Percentiles rank a stretch among this genome's conserved stretches.
phyloP scores from a whole-genome alignment of 2,888 invertebrate species.

The Idaea dimidiata region DNA sequence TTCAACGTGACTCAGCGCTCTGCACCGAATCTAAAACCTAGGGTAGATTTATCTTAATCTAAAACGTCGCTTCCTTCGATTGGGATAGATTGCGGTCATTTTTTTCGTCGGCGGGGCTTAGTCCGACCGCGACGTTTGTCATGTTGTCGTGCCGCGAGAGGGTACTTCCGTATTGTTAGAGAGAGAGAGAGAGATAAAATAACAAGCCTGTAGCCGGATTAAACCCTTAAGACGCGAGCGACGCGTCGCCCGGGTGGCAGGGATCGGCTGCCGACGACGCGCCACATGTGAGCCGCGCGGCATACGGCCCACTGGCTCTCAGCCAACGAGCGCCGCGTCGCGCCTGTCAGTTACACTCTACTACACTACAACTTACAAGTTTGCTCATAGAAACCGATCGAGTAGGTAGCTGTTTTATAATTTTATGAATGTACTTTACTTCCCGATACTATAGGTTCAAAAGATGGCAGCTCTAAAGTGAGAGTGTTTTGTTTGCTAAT shows the following conservation, averaged over 20 bases:
- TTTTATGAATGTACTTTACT: constrained; percentile 2
- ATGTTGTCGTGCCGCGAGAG: not conserved
- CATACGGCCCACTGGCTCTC: constrained; percentile 8
- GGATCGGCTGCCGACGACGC: not conserved
- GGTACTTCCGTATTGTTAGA: constrained; percentile 2
- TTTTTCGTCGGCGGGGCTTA: not conserved
- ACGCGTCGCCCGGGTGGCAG: not conserved
- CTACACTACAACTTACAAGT: constrained; percentile 3
- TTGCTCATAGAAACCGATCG: not conserved
- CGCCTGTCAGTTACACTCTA: too few relatives aligned
- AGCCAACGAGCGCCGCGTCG: constrained; percentile 4
- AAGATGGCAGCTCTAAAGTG: not conserved
- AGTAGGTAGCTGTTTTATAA: not conserved
- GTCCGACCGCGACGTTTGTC: constrained; percentile 1
- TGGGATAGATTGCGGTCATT: not conserved
- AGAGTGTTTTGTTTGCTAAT: not conserved
- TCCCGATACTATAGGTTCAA: not conserved
- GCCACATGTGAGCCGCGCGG: constrained; percentile 10
- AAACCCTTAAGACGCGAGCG: constrained; percentile 14
- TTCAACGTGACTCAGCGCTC: not conserved
- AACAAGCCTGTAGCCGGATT: too few relatives aligned
- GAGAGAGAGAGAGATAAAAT: constrained; percentile 17
- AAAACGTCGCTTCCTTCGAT: constrained; percentile 1
- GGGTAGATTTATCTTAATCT: not conserved
- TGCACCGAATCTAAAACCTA: not conserved